A percentile compares a stretch with the other conserved stretches of the same genome.
phyloP scores from a whole-genome alignment of 2,888 invertebrate genomes.

The Tryphoninae sp. region DNA sequence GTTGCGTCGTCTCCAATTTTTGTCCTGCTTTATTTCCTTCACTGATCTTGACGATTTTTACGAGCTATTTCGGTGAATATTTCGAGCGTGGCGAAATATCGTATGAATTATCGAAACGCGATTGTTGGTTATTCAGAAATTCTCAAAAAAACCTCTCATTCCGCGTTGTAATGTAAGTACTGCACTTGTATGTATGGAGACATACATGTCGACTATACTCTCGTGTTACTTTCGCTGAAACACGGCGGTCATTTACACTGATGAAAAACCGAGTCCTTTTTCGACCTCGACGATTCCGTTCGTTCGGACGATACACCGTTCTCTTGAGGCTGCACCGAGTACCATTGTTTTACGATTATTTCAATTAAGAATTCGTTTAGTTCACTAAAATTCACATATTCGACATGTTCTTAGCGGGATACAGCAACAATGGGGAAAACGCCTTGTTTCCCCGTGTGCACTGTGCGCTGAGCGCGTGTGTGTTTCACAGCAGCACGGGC shows the following conservation, averaged over 20 bases:
- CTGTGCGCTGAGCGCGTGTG: constrained; percentile 50
- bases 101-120: neutral
- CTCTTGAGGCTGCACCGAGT: neutral
- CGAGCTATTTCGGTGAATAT: neutral
- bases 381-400: constrained; percentile 45
- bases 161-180: constrained; percentile 31
- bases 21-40: neutral
- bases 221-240: constrained; percentile 65
- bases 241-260: constrained; percentile 66
- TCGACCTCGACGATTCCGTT: constrained; percentile 28
- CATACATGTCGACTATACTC: constrained; percentile 36
- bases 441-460: constrained; percentile 61
- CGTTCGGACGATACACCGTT: neutral
- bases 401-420: constrained; percentile 14
- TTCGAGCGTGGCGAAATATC: neutral
- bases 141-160: neutral
- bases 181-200: constrained; percentile 18
- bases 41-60: neutral
- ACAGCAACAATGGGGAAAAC: constrained; percentile 57
- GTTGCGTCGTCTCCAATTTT: neutral
- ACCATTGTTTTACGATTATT: neutral
- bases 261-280: constrained; percentile 46
- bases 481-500: constrained; percentile 21
- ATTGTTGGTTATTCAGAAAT: too few relatives aligned
- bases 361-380: constrained; percentile 3